phyloP scores from a whole-genome alignment of 2,113 vertebrate genomes.

The Tichodroma muraria region DNA sequence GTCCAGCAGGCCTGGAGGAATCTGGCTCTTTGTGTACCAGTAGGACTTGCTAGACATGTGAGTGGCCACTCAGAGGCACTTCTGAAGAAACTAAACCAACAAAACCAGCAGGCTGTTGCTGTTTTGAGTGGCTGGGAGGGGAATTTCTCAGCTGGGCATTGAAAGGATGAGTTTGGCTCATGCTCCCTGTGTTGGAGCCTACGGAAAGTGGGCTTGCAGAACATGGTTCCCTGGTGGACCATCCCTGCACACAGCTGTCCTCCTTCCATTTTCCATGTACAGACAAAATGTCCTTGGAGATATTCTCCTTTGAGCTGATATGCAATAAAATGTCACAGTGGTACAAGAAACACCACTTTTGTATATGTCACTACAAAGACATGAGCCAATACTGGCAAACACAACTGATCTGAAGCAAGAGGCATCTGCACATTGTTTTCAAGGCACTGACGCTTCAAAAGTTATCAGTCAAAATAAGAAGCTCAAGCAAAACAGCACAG shows the following conservation, averaged over 20 bases:
- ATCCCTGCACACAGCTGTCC: not conserved
- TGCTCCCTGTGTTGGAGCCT: fast-evolving
- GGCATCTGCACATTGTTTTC: not conserved
- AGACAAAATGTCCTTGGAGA: not conserved
- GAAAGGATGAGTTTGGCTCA: not conserved
- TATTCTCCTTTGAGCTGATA: not conserved
- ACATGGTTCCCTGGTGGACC: fast-evolving
- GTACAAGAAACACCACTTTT: not conserved
- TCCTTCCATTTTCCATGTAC: not conserved
- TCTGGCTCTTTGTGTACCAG: fast-evolving
- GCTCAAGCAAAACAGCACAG: not conserved
- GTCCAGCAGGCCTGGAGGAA: not conserved
- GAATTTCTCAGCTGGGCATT: not conserved
- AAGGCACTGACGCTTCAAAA: not conserved
- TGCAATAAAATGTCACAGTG: not conserved
- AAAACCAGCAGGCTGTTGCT: not conserved
- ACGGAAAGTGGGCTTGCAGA: fast-evolving
- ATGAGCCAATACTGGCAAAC: not conserved
- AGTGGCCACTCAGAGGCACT: not conserved
- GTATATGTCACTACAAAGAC: not conserved
- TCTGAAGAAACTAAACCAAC: not conserved
- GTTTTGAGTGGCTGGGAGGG: not conserved
- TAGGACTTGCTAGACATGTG: not conserved
- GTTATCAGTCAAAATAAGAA: not conserved
- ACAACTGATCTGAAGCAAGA: not conserved